A percentile compares a stretch with the other conserved stretches of the same genome.
Evolutionary conservation across 2,113 vertebrate species (phyloP).

Genomic region (Microtus ochrogaster): DNA sequence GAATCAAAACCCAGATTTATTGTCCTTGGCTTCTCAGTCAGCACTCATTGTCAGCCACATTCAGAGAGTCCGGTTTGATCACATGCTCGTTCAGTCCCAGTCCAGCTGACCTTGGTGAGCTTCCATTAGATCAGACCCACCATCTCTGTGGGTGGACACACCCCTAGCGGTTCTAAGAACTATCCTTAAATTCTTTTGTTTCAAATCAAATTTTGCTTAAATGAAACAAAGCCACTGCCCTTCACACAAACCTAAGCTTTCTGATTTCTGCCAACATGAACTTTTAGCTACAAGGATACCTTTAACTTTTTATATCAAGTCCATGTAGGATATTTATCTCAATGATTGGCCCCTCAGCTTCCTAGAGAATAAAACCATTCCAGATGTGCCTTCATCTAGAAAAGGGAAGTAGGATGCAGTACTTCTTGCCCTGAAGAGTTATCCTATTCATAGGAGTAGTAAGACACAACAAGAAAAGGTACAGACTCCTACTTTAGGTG

Average conservation of each 20-base stretch:
- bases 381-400: background rate
- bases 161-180: background rate
- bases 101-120: no score
- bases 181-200: background rate
- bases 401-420: background rate
- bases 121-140: no score
- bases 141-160: no score
- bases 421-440: background rate
- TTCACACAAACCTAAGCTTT: background rate
- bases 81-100: no score
- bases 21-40: no score
- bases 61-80: no score
- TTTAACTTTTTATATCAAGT: constrained; percentile 2
- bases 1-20: no score
- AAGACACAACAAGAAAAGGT: background rate
- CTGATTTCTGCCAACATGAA: background rate
- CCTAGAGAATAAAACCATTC: background rate
- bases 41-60: no score
- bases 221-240: background rate
- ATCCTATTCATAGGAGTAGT: background rate
- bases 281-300: background rate
- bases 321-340: background rate
- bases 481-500: background rate
- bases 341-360: background rate
- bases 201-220: constrained; percentile 32